Conservation (phyloP, 2,888 invertebrate species). For the Mythimna loreyi region DNA sequence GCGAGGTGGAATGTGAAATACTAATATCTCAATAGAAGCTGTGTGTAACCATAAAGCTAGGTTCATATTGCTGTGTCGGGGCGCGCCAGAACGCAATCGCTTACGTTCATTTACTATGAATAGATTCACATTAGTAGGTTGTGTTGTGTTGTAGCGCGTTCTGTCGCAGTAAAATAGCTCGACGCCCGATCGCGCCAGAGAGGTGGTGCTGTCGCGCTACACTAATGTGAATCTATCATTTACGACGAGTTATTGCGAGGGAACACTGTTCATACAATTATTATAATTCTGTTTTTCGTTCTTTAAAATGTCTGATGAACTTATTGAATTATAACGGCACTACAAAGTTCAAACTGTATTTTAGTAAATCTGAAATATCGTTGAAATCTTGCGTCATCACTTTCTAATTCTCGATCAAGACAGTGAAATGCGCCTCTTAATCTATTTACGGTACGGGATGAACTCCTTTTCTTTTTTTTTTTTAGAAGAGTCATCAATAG, state of each 20-base stretch:
- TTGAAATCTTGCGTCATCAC: not conserved
- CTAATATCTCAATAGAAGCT: no score
- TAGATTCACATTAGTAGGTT: not conserved
- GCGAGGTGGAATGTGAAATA: no score
- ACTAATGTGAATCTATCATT: not conserved
- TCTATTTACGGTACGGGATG: not conserved
- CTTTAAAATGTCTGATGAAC: no score
- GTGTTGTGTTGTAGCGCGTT: not conserved
- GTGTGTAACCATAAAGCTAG: no score
- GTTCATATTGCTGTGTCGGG: no score
- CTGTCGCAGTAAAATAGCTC: not conserved
- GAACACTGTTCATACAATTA: not conserved
- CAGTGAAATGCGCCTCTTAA: not conserved
- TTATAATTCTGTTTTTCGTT: not conserved
- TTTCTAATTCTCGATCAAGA: not conserved
- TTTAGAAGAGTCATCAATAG: not conserved
- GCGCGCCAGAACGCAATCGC: no score
- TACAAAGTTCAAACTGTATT: no score
- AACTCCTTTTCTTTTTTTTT: not conserved
- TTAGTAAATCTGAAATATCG: no score
- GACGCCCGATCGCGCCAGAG: not conserved
- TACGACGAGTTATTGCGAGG: not conserved
- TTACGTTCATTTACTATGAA: no score
- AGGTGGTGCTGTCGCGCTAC: no score
- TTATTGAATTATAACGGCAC: no score